Evolutionary conservation across 92 coral and sea anemone species (phyloP).

Genomic region (Porites divaricata): DNA sequence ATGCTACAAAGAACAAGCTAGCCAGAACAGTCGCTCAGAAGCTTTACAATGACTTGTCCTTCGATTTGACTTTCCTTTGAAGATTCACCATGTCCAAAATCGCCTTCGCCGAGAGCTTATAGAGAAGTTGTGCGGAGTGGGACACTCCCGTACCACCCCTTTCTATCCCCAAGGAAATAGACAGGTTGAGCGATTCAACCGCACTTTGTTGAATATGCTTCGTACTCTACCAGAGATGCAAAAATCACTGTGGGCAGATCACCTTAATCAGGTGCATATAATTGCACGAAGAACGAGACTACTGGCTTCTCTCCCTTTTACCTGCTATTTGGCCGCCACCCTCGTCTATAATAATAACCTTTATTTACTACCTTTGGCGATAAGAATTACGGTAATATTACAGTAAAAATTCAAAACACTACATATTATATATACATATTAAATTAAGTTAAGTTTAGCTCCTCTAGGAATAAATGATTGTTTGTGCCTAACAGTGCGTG

Average conservation of each 20-base stretch:
- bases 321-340: slow-evolving; percentile 38
- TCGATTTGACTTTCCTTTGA: slow-evolving; percentile 44
- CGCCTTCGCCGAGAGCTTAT: slow-evolving; percentile 39
- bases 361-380: no score
- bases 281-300: slow-evolving; percentile 54
- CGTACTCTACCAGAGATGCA: slow-evolving; percentile 60
- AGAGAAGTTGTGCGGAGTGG: slow-evolving; percentile 51
- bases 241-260: slow-evolving; percentile 57
- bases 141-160: slow-evolving; percentile 48
- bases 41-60: slow-evolving; percentile 30
- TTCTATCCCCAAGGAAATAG: slow-evolving; percentile 60
- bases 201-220: slow-evolving; percentile 50
- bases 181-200: slow-evolving; percentile 55
- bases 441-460: no score
- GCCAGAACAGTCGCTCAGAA: slow-evolving; percentile 8
- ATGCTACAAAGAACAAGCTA: slow-evolving; percentile 9
- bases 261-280: slow-evolving; percentile 52
- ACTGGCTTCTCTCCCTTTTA: slow-evolving; percentile 52
- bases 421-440: no score
- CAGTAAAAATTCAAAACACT: no score
- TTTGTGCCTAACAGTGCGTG: no score
- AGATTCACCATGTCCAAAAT: slow-evolving; percentile 50
- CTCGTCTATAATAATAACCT: no score
- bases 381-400: no score
- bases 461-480: no score